These are phyloP conservation scores for Sympetrum striolatum DNA, from an alignment of 2,888 invertebrate species.

Conservation along the genomic window DNA sequence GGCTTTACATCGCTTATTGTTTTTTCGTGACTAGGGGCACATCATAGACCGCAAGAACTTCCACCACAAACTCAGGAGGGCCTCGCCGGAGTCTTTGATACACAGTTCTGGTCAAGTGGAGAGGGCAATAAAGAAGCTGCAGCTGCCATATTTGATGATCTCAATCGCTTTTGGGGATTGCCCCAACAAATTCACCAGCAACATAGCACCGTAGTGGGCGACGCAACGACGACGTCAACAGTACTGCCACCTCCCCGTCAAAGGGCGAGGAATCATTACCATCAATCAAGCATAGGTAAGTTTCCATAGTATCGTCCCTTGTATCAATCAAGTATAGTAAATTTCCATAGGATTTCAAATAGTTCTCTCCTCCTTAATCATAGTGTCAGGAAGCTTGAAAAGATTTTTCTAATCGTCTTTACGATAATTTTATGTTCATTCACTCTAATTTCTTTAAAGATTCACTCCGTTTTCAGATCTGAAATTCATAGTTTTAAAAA, in stretches of 20 bases:
- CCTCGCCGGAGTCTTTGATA: conserved; percentile 20
- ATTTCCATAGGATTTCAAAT: too few relatives aligned
- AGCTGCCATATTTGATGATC: conserved; percentile 45
- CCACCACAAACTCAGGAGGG: conserved; percentile 17
- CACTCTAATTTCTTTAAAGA: too few relatives aligned
- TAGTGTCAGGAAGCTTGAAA: too few relatives aligned
- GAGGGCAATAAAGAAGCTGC: conserved; percentile 35
- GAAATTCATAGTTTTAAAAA: too few relatives aligned
- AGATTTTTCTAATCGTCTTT: too few relatives aligned
- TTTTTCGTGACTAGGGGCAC: neutral
- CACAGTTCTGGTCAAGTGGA: conserved; percentile 27
- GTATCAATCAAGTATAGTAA: neutral
- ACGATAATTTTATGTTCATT: too few relatives aligned
- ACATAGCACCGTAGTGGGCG: neutral
- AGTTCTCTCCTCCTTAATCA: too few relatives aligned
- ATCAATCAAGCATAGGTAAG: conserved; percentile 15
- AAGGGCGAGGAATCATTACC: conserved; percentile 4
- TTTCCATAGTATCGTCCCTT: too few relatives aligned
- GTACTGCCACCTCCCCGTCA: conserved; percentile 16
- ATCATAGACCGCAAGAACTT: conserved; percentile 27
- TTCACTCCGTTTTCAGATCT: too few relatives aligned
- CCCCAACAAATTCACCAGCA: conserved; percentile 28
- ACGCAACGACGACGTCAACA: neutral
- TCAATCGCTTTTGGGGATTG: conserved; percentile 35
- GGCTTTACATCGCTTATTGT: neutral